Conservation (phyloP, 2,113 vertebrate genomes). For the Anas platyrhynchos region DNA sequence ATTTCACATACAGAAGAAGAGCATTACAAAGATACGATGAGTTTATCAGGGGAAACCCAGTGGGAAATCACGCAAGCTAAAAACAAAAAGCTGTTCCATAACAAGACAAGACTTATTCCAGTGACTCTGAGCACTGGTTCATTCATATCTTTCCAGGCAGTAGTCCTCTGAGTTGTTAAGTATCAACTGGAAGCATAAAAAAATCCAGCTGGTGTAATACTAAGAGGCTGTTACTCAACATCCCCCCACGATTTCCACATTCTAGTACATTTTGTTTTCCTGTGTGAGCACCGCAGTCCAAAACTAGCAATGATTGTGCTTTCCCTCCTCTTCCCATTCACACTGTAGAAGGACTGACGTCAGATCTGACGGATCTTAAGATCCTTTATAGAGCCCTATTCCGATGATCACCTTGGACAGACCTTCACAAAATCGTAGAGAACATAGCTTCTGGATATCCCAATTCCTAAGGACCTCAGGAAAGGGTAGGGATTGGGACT, state of each 20-base stretch:
- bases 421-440: not conserved
- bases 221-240: not conserved
- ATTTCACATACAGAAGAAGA: not conserved
- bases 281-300: not conserved
- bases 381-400: not conserved
- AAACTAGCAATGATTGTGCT: not conserved
- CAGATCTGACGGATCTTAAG: not conserved
- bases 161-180: not conserved
- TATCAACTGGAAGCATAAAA: not conserved
- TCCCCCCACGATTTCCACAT: not conserved
- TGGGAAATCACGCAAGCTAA: not conserved
- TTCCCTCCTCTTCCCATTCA: not conserved
- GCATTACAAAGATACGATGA: not conserved
- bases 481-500: not conserved
- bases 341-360: too few relatives aligned
- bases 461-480: fast-evolving
- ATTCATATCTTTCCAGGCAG: not conserved
- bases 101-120: not conserved
- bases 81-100: not conserved
- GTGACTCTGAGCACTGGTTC: not conserved
- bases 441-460: not conserved
- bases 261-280: not conserved
- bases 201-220: not conserved
- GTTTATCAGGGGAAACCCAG: not conserved
- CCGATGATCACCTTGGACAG: not conserved